Percentiles rank a stretch among this genome's conserved stretches.
phyloP scores from a whole-genome alignment of 1,140 invertebrate species.

The Cylas formicarius region DNA sequence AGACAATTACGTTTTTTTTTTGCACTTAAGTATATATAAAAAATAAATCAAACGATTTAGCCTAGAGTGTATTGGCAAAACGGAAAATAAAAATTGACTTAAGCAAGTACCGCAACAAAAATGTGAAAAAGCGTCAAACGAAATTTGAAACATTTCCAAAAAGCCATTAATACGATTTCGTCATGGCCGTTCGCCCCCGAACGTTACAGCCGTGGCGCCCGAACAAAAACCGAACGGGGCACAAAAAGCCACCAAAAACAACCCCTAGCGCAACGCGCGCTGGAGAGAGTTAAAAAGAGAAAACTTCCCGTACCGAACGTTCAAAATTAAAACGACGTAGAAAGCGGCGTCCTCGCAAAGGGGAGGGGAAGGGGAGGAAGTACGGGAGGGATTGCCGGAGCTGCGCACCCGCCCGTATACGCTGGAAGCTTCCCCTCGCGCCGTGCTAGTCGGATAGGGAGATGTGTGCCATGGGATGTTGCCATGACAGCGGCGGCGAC shows the following conservation, averaged over 20 bases:
- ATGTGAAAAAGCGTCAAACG: no score
- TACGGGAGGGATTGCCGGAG: slow-evolving; percentile 31
- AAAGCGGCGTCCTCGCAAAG: slow-evolving; percentile 24
- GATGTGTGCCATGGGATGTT: not conserved
- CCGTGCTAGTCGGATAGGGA: not conserved
- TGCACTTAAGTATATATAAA: slow-evolving; percentile 23
- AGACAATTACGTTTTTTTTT: no score
- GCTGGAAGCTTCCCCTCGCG: slow-evolving; percentile 7
- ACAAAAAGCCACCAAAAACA: slow-evolving; percentile 24
- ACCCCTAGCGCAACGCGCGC: no score
- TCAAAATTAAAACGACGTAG: slow-evolving; percentile 34
- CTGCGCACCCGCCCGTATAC: slow-evolving; percentile 33
- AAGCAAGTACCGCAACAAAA: no score
- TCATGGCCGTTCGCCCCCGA: not conserved
- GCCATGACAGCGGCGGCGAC: not conserved
- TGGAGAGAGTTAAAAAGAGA: slow-evolving; percentile 28
- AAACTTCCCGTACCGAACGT: slow-evolving; percentile 23
- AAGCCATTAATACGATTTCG: slow-evolving; percentile 6
- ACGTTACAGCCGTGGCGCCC: slow-evolving; percentile 16
- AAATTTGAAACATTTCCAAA: not conserved
- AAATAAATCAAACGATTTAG: no score
- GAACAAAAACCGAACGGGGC: slow-evolving; percentile 22
- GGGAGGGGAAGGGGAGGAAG: slow-evolving; percentile 24
- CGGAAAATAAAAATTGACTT: no score
- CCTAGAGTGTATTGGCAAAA: no score